Evolutionary conservation across 2,888 invertebrate species (phyloP).

Genomic region (Thereva nobilitata): DNA sequence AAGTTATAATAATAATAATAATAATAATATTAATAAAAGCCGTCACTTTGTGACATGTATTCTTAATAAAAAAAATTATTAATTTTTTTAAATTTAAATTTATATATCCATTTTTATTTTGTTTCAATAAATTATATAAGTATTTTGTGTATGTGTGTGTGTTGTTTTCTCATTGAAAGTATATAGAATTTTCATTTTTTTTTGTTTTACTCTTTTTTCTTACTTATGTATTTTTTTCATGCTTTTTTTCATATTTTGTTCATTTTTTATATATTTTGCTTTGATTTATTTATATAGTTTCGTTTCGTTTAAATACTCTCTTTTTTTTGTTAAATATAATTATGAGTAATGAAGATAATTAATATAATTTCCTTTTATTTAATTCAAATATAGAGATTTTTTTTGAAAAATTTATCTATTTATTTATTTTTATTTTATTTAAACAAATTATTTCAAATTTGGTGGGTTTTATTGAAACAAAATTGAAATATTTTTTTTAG

Average conservation of each 20-base stretch:
- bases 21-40: slow-evolving; percentile 45
- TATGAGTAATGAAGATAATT: slow-evolving; percentile 33
- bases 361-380: slow-evolving; percentile 27
- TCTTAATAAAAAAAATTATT: slow-evolving; percentile 40
- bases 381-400: slow-evolving; percentile 26
- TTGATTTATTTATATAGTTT: neutral
- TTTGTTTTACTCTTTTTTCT: slow-evolving; percentile 36
- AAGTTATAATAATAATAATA: slow-evolving; percentile 24
- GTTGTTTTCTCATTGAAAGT: neutral
- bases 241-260: slow-evolving; percentile 29
- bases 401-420: no score
- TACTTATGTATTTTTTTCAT: slow-evolving; percentile 36
- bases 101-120: slow-evolving; percentile 41
- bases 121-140: slow-evolving; percentile 41
- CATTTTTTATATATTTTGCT: slow-evolving; percentile 20
- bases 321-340: slow-evolving; percentile 14
- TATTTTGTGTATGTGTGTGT: slow-evolving; percentile 38
- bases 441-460: slow-evolving; percentile 29
- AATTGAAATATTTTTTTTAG: slow-evolving; percentile 11
- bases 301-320: slow-evolving; percentile 21
- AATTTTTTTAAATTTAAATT: slow-evolving; percentile 40
- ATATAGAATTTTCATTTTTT: slow-evolving; percentile 14
- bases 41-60: slow-evolving; percentile 46
- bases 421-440: slow-evolving; percentile 20
- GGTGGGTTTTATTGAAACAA: slow-evolving; percentile 32